Base-by-base conservation (phyloP, 92 coral and sea anemone species). In the Pocillopora meandrina region DNA sequence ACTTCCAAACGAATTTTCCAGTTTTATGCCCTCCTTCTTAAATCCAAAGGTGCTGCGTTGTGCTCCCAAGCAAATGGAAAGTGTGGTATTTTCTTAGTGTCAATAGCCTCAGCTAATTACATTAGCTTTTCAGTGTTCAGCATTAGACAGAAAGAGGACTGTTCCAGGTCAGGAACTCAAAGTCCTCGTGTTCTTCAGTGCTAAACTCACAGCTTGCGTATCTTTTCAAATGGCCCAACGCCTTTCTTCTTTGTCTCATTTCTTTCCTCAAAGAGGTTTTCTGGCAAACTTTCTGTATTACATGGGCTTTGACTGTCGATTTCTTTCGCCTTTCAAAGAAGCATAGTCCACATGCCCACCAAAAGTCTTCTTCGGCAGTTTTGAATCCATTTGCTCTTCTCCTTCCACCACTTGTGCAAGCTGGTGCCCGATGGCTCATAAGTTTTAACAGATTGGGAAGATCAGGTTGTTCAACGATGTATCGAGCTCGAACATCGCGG, bases 251-350 rank as follows among this genome's bases (percentile, higher is more conserved):
- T 42, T 85, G 81, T 75, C 82, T 72, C 67, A 79, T 62, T 79
- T 89, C 92, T 61, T 86, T 85, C 65, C 92, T 89, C 73, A 79
- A 82, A 72, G 82, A 61, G 26, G 90, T 84, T 70, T 86, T 90
- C 75, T 84, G 90, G 58, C 95, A 92, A 57, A 92, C 95, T 61
- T 80, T 76, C 35, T 91, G 95, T 1, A 67, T 74, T 35, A 92
- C 95, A 79, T 92, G 95, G 15, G 95, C 88, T 71, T 86, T 90
- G 12, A 92, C 92, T 31, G 95, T 92, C 5, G 95, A 92, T 74
- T 92, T 92, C 79, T 92, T 92, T 75, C 83, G 81, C 65, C 95
- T 71, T 21, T 83, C 88, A 61, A 92, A 92, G 78, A 89, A 90
- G 65, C 95, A 90, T 64, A 86, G 77, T 18, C 95, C 95, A 58